Base-by-base conservation (phyloP, 2,888 invertebrate genomes). In the Clepsis dumicolana region DNA sequence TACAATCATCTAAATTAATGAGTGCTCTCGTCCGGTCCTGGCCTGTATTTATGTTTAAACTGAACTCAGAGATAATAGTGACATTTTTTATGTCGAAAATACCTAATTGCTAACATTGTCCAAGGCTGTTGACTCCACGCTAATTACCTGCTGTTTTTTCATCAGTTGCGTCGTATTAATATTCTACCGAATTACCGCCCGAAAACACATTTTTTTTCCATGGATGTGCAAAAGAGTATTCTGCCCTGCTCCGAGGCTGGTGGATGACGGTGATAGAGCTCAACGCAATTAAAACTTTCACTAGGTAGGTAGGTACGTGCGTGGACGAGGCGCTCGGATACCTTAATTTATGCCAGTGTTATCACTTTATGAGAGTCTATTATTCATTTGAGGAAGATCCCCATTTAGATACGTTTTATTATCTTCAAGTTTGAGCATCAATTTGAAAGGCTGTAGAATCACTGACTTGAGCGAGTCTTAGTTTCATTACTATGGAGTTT, bases 1-100 rank as follows among this genome's bases (percentile, higher is more conserved):
- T 93, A 93, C 93, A 93, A 93, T 93, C 93, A 93, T 93, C 93
- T 93, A 93, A 93, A 93, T 93, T 93, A 93, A 93, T 93, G 93
- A 93, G 93, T 90, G 84, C 88, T 89, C 89, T 88, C 91, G 91
- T 93, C 93, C 93, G 93, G 91, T 86, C 81, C 88, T 87, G 86
- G 84, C 84, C 84, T 88, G 89, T 87, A 91, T 92, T 90, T 89
- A 86, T 87, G 85, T 90, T 88, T 85, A 82, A 83, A 84, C 81
- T 83, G 81, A 80, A 82, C 83, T 78, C 77, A 78, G 76, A 82
- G 77, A 85, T 86, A 86, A 89, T 87, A 86, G 84, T 82, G 88
- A 88, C 88, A 88, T 87, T 69, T 68, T 70, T 70, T 59, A 60
- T 41, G 59, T 59, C 44, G 16, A 65, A 65, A 64, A 57, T 53